Base-by-base conservation (phyloP, 2,888 invertebrate genomes). In the Rotaria macrura region DNA sequence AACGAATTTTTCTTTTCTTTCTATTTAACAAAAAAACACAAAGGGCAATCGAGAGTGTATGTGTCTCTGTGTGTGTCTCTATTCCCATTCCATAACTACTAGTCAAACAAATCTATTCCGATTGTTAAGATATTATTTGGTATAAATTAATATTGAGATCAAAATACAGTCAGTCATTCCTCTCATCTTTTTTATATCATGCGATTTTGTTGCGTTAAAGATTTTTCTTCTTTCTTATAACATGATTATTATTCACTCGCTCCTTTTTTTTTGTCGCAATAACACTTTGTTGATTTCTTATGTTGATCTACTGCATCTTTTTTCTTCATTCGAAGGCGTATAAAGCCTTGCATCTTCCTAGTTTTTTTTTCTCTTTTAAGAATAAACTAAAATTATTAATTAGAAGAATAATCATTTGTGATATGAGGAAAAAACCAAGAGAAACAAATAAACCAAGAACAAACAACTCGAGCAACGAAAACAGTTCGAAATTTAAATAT, bases 291-390 rank as follows among this genome's bases (percentile, higher is more conserved):
- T 65, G 65, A 65, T 65, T 65, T 65, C 65, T 65, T 29, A 65
- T 65, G 65, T 65, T 65, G 65, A 65, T 65, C 65, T 65, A 38
- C 34, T 65, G 65, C 65, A 65, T 65, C 65, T 65, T 65, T 65
- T 65, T 65, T 65, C 20, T 65, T 25, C n/a, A n/a, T n/a, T 65
- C 14, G 20, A 65, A 14, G 65, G 65, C 29, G 17, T 20, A 65
- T 34, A 20, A 20, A 17, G 34, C 65, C 65, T 65, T 65, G 65
- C 38, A 65, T 65, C 65, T 65, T 65, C 65, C 65, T 65, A 65
- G 34, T 49, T 49, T 49, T 43, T 43, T 57, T 57, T 38, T 4
- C 65, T 65, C 65, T 65, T 65, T 65, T 65, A 65, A 65, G 20
- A 38, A 65, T 65, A 65, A 65, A 34, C 12, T 65, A 17, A 7